Conservation (phyloP, 2,888 invertebrate species). For the Netelia virgata region DNA sequence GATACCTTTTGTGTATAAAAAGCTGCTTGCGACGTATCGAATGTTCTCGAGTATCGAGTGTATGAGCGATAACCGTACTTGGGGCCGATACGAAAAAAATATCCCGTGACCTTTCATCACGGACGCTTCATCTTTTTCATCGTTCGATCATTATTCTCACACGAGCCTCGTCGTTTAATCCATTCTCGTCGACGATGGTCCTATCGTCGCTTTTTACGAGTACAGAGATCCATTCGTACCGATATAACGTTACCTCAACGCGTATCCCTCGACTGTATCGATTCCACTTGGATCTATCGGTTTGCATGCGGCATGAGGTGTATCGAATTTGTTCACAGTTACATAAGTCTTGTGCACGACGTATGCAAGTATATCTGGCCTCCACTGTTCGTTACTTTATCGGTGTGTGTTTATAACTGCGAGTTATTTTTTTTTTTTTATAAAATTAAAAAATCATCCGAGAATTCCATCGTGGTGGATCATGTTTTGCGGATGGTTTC, state of each 20-base stretch:
- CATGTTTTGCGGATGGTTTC: slow-evolving; percentile 1
- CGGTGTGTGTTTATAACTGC: too few relatives aligned
- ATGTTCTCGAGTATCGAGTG: slow-evolving; percentile 8
- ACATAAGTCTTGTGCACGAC: slow-evolving; percentile 12
- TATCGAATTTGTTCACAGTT: slow-evolving; percentile 38
- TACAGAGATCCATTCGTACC: too few relatives aligned
- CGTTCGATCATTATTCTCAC: slow-evolving; percentile 2
- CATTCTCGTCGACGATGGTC: neutral
- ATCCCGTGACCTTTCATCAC: slow-evolving; percentile 23
- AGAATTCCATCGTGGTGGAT: slow-evolving; percentile 8
- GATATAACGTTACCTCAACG: slow-evolving; percentile 12
- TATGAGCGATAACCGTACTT: neutral
- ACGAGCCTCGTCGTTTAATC: slow-evolving; percentile 25
- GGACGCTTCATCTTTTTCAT: neutral
- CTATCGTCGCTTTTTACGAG: neutral
- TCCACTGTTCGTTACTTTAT: too few relatives aligned
- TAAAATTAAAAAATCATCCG: too few relatives aligned
- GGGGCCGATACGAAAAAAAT: neutral
- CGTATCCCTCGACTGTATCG: slow-evolving; percentile 28
- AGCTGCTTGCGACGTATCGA: slow-evolving; percentile 62
- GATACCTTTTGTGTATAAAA: slow-evolving; percentile 53
- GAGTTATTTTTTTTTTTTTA: too few relatives aligned
- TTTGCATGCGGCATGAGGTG: slow-evolving; percentile 51
- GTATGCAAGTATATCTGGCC: neutral
- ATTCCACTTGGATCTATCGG: slow-evolving; percentile 28